These are phyloP conservation scores for Schrankia costaestrigalis DNA, from an alignment of 2,888 invertebrate genomes.

Conservation along the genomic window DNA sequence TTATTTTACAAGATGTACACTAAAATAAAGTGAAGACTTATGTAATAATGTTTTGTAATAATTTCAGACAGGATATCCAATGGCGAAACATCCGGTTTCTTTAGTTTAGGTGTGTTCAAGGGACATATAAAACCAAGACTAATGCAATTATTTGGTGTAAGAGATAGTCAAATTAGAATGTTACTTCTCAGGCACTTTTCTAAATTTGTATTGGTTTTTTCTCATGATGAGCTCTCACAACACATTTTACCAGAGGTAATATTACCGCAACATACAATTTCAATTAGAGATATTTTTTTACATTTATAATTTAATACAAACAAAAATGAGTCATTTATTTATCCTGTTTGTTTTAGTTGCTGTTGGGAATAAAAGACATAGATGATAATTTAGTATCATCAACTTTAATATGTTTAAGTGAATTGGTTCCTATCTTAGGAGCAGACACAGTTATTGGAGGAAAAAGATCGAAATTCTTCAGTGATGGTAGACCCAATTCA, in stretches of 20 bases:
- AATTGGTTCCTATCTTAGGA: conserved; percentile 91
- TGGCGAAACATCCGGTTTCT: conserved; percentile 80
- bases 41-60: conserved; percentile 2
- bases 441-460: conserved; percentile 93
- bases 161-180: conserved; percentile 89
- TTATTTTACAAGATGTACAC: too few relatives aligned
- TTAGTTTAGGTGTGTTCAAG: conserved; percentile 85
- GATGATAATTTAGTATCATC: conserved; percentile 91
- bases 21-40: too few relatives aligned
- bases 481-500: conserved; percentile 90
- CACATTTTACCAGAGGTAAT: conserved; percentile 89
- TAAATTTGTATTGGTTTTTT: conserved; percentile 87
- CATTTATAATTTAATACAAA: background rate
- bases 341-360: conserved; percentile 75
- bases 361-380: conserved; percentile 92
- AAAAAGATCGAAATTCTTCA: conserved; percentile 88
- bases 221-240: conserved; percentile 86
- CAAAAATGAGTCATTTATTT: background rate
- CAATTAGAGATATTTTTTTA: background rate
- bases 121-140: conserved; percentile 88
- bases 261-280: too few relatives aligned
- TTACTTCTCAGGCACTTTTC: conserved; percentile 89
- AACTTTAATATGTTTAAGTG: conserved; percentile 90
- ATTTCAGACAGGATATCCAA: conserved; percentile 61
- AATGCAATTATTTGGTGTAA: conserved; percentile 90